phyloP scores from a whole-genome alignment of 2,888 invertebrate species.

The Ophioninae sp. region DNA sequence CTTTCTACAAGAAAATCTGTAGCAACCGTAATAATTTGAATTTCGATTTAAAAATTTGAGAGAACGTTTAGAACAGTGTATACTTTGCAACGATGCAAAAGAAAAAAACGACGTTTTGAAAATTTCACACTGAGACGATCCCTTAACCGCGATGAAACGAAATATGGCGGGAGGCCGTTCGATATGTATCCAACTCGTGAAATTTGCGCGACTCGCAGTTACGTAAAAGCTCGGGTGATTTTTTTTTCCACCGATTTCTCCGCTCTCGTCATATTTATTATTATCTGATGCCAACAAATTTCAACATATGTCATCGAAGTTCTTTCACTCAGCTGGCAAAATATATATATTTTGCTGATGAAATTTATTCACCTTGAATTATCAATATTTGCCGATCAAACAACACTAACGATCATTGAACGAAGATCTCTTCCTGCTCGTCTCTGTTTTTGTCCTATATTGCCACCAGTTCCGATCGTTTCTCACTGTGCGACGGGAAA shows the following conservation, averaged over 20 bases:
- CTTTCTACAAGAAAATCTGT: too few species aligned
- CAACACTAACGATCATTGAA: not conserved
- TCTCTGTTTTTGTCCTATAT: not conserved
- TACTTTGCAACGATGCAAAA: too few species aligned
- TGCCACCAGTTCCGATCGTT: conserved; percentile 9
- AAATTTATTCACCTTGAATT: not conserved
- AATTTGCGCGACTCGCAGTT: conserved; percentile 45
- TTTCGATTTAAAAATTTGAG: too few species aligned
- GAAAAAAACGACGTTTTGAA: too few species aligned
- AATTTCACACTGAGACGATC: too few species aligned
- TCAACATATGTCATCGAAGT: conserved; percentile 14
- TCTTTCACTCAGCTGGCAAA: not conserved
- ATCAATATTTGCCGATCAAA: not conserved
- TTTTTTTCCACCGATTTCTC: conserved; percentile 54
- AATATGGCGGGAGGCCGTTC: not conserved
- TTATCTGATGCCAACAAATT: conserved; percentile 25
- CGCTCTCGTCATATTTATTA: conserved; percentile 32
- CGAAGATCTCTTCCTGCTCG: not conserved
- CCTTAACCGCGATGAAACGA: too few species aligned
- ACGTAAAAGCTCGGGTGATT: conserved; percentile 44
- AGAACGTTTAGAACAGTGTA: too few species aligned
- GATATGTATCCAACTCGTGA: conserved; percentile 12
- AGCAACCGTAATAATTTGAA: too few species aligned
- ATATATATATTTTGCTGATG: not conserved
- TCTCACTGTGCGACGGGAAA: not conserved